Evolutionary conservation across 2,797 vertebrate genomes (phyloP), one percentile per base, ranked within the genome.

Genomic region (Ptychobarbus kaznakovi): DNA sequence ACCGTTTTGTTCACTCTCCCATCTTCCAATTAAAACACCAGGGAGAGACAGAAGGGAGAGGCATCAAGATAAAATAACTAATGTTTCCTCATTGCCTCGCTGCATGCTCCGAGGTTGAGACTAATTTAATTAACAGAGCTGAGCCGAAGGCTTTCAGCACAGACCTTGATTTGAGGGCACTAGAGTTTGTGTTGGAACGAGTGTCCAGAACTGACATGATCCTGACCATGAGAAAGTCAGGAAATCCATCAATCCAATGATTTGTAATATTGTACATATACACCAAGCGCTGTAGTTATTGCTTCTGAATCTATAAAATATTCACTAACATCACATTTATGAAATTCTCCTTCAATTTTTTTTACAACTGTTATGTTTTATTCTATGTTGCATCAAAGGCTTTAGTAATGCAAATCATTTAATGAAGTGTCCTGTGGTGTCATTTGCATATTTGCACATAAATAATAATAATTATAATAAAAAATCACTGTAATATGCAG

Each of bases 71-170:
- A 83, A 87, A 78, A 86, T 88, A 88, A 89, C 85, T 86, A 87
- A 90, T 86, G 85, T 81, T 88, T 81, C 56, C 46, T 85, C 82
- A 74, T 86, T 88, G 87, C 83, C 80, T 89, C 77, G 81, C 86
- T 79, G 58, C 77, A 81, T 86, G 86, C 83, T 87, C 53, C 65
- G 58, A 86, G 86, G 85, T 86, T 87, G 87, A 87, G 79, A 85
- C 85, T 89, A 89, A 89, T 89, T 88, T 82, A 90, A 88, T 90
- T 90, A 88, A 84, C 87, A 82, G 44, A 75, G 84, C 83, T 81
- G 89, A 83, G 81, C 83, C 81, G 25, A 74, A 86, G 87, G 87
- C 81, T 87, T 73, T 83, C 75, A 10, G 79, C 72, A 87, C 46
- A 78, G 73, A 44, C 68, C 83, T 22, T 84, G 66, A 83, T 86